phyloP scores from a whole-genome alignment of 2,797 vertebrate genomes.

The Channallabes apus region DNA sequence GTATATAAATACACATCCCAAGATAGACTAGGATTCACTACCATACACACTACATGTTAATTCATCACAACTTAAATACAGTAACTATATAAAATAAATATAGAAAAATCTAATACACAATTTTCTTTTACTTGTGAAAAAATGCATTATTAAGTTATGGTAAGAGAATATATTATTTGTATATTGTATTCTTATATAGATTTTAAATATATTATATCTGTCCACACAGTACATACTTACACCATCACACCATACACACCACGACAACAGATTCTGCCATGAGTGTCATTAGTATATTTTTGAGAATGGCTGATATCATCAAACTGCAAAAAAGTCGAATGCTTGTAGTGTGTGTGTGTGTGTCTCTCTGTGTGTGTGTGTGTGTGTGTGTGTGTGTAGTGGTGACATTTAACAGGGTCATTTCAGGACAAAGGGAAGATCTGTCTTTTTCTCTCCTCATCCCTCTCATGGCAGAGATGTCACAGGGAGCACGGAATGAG shows the following conservation, averaged over 20 bases:
- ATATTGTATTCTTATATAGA: neutral
- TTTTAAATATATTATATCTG: neutral
- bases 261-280: slow-evolving; percentile 8
- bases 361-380: slow-evolving; percentile 22
- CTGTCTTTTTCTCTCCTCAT: slow-evolving; percentile 66
- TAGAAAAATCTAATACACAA: neutral
- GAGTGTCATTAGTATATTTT: slow-evolving; percentile 26
- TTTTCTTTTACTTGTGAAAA: neutral
- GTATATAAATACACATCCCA: slow-evolving; percentile 1
- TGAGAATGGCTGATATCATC: slow-evolving; percentile 69
- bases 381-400: slow-evolving; percentile 44
- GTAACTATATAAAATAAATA: neutral
- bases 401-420: slow-evolving; percentile 69
- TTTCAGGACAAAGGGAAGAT: slow-evolving; percentile 66
- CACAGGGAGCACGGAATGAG: slow-evolving; percentile 76
- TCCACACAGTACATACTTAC: neutral
- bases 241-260: slow-evolving; percentile 21
- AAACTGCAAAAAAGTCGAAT: slow-evolving; percentile 74
- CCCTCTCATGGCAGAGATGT: slow-evolving; percentile 76
- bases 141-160: neutral
- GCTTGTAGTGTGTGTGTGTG: slow-evolving; percentile 57
- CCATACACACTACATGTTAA: neutral
- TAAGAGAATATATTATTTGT: neutral
- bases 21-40: neutral
- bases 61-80: neutral